Conservation (phyloP, 2,888 invertebrate species). For the Drosophila cracens region DNA sequence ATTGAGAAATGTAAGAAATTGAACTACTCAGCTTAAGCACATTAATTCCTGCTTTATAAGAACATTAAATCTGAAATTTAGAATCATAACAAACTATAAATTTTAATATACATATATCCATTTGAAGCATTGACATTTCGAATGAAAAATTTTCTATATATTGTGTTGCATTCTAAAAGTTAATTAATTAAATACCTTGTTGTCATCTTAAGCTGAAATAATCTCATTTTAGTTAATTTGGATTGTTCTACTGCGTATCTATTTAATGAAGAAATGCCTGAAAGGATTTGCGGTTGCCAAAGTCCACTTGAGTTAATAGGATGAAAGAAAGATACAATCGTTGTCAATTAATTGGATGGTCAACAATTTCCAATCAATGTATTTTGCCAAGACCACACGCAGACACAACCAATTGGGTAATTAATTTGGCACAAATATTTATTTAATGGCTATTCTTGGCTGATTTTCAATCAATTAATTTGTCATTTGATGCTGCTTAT, state of each 20-base stretch:
- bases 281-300: slow-evolving; percentile 4
- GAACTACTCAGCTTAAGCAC: neutral
- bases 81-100: neutral
- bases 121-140: neutral
- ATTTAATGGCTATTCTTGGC: slow-evolving; percentile 35
- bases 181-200: neutral
- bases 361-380: slow-evolving; percentile 32
- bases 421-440: slow-evolving; percentile 35
- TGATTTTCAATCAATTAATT: slow-evolving; percentile 67
- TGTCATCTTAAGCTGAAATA: neutral
- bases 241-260: neutral
- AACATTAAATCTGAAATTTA: neutral
- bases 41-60: neutral
- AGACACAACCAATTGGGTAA: slow-evolving; percentile 24
- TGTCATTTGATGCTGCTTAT: slow-evolving; percentile 67
- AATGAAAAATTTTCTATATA: neutral
- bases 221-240: neutral
- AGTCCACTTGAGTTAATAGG: slow-evolving; percentile 7
- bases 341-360: slow-evolving; percentile 39
- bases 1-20: neutral
- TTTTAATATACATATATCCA: too few species aligned
- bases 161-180: neutral
- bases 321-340: slow-evolving; percentile 26
- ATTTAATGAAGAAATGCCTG: neutral
- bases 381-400: slow-evolving; percentile 12